These are phyloP conservation scores for Arvicanthis niloticus DNA, from an alignment of 2,113 vertebrate genomes.

Conservation along the genomic window DNA sequence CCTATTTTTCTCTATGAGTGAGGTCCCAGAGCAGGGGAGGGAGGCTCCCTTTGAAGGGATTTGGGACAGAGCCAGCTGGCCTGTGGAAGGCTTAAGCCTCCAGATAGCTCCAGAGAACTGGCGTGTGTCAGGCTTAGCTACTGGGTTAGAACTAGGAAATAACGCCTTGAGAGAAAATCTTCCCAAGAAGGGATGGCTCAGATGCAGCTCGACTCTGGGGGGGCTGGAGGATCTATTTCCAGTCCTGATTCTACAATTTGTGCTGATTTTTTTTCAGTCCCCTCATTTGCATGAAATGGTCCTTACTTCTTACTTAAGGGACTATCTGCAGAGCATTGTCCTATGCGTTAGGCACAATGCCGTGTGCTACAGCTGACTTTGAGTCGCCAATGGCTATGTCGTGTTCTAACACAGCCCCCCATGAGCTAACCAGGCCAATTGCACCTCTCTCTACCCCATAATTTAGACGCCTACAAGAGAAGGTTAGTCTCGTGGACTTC, in stretches of 20 bases:
- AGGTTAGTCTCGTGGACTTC: fast-evolving
- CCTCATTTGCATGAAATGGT: no score
- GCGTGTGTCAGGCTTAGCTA: fast-evolving
- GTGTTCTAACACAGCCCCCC: not conserved
- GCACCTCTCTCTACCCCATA: fast-evolving
- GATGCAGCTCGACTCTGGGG: fast-evolving
- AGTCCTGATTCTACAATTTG: fast-evolving
- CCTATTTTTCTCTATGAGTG: fast-evolving
- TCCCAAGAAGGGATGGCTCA: fast-evolving
- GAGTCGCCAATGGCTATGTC: no score
- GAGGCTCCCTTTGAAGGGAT: not conserved
- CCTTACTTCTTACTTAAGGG: not conserved
- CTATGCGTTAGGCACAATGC: fast-evolving
- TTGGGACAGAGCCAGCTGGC: fast-evolving
- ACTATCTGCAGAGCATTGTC: fast-evolving
- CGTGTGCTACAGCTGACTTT: fast-evolving
- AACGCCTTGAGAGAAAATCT: fast-evolving
- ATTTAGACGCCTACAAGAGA: fast-evolving
- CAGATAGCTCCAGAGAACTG: not conserved
- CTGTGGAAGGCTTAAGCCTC: not conserved
- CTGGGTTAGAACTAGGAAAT: fast-evolving
- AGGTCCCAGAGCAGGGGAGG: not conserved
- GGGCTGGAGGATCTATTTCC: fast-evolving
- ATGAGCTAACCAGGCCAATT: fast-evolving
- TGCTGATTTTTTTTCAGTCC: not conserved